Percentiles rank a stretch among this genome's conserved stretches.
Conservation (phyloP, 2,113 vertebrate genomes). For the Calonectris borealis region DNA sequence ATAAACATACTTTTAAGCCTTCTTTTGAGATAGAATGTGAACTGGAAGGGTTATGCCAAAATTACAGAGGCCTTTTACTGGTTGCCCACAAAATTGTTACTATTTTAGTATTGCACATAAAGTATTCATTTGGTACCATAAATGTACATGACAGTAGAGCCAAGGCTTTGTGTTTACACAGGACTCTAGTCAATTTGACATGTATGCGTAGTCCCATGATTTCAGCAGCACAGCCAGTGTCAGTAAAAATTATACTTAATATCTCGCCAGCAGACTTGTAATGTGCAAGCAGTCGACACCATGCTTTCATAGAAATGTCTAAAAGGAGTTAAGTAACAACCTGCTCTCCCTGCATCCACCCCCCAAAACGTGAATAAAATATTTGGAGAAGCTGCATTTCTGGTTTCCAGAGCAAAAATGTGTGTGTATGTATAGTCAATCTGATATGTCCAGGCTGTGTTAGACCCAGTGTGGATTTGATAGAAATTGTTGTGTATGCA, state of each 20-base stretch:
- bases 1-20: not conserved
- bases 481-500: rapidly evolving
- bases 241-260: not conserved
- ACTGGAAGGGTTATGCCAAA: not conserved
- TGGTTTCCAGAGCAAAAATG: not conserved
- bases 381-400: not conserved
- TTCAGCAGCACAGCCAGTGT: not conserved
- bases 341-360: not conserved
- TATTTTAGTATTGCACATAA: not conserved
- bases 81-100: not conserved
- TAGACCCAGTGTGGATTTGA: not conserved
- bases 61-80: not conserved
- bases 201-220: not conserved
- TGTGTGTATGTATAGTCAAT: rapidly evolving
- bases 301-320: not conserved
- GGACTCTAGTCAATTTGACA: not conserved
- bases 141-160: not conserved
- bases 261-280: not conserved
- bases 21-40: not conserved
- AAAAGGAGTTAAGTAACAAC: not conserved
- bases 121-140: slow-evolving; percentile 1
- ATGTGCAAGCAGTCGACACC: not conserved
- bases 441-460: not conserved
- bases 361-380: not conserved
- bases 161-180: not conserved